Evolutionary conservation across 2,113 vertebrate genomes (phyloP).

Genomic region (Dasyurus viverrinus): DNA sequence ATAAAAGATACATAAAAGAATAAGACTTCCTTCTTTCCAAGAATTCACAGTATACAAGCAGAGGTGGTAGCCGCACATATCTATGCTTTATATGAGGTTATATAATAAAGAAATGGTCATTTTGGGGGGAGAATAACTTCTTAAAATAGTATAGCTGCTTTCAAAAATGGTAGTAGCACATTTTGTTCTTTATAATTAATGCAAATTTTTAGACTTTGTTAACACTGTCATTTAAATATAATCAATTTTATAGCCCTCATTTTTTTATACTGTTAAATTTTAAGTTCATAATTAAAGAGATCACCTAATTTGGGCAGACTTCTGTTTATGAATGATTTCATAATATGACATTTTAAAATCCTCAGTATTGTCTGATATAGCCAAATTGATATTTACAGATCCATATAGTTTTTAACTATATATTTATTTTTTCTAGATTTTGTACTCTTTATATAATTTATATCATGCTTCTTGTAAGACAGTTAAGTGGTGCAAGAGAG

Average conservation of each 20-base stretch:
- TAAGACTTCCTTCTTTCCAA: not conserved
- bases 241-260: not conserved
- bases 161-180: not conserved
- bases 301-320: not conserved
- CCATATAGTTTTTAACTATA: not conserved
- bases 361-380: not conserved
- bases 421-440: not conserved
- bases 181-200: slow-evolving; percentile 10
- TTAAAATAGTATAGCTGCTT: not conserved
- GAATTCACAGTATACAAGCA: not conserved
- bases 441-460: not conserved
- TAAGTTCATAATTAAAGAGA: not conserved
- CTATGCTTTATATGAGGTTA: not conserved
- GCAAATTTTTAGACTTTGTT: not conserved
- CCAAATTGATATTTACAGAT: not conserved
- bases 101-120: not conserved
- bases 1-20: not conserved
- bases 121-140: not conserved
- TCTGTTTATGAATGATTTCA: not conserved
- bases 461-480: not conserved
- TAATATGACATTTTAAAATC: not conserved
- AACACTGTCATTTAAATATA: not conserved
- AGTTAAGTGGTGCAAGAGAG: not conserved
- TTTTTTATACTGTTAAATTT: not conserved
- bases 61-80: not conserved